Evolutionary conservation across 2,888 invertebrate species (phyloP).

Genomic region (Melinopterus prodromus): DNA sequence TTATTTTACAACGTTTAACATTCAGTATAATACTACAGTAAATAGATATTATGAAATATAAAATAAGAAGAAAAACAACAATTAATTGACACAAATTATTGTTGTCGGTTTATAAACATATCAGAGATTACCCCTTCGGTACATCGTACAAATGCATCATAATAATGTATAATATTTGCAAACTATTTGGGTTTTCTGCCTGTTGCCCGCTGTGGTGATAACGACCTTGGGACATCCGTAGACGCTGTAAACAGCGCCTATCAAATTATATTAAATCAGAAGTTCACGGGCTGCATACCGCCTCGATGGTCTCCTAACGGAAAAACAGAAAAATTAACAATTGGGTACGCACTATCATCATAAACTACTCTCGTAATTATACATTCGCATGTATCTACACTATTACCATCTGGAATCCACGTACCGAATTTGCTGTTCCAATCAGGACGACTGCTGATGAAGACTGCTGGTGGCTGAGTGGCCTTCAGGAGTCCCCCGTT

Average conservation of each 20-base stretch:
- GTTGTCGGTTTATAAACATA: background rate
- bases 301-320: background rate
- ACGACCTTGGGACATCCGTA: background rate
- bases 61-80: background rate
- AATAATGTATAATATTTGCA: too few species aligned
- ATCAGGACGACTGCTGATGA: slow-evolving; percentile 56
- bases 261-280: background rate
- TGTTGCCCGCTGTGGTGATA: background rate
- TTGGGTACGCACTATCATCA: background rate
- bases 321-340: background rate
- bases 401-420: background rate
- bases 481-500: slow-evolving; percentile 42
- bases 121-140: background rate
- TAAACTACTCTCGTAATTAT: too few species aligned
- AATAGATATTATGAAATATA: background rate
- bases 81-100: background rate
- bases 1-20: background rate
- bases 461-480: slow-evolving; percentile 50
- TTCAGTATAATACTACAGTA: background rate
- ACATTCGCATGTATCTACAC: too few species aligned
- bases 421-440: slow-evolving; percentile 18
- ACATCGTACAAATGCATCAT: background rate
- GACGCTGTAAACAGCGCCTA: too few species aligned
- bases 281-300: background rate
- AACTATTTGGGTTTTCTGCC: too few species aligned